phyloP scores from a whole-genome alignment of 37 sponge, comb jelly and placozoan genomes.

The Ianthella basta region DNA sequence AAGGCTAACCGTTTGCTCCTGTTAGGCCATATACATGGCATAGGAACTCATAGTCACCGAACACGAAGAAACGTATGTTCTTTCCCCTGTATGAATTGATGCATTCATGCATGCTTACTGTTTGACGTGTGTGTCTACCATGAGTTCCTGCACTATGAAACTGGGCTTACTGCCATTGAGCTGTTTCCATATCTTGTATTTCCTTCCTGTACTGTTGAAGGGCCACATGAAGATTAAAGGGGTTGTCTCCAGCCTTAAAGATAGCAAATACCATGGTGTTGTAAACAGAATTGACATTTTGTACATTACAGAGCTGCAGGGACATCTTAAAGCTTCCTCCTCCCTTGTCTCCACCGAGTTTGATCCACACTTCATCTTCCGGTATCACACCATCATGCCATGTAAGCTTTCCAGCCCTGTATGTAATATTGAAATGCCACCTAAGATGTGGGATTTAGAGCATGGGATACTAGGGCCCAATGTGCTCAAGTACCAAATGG shows the following conservation, averaged over 20 bases:
- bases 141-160: neutral
- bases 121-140: too few relatives aligned
- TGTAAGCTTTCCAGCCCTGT: neutral
- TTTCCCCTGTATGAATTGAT: neutral
- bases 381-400: neutral
- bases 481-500: neutral
- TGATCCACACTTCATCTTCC: too few relatives aligned
- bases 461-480: neutral
- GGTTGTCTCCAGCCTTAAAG: neutral
- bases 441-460: neutral
- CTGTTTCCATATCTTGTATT: neutral
- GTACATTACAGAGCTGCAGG: neutral
- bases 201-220: neutral
- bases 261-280: neutral
- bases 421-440: neutral
- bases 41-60: neutral
- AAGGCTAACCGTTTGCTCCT: neutral
- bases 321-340: constrained; percentile 6
- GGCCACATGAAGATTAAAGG: neutral
- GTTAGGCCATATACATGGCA: neutral
- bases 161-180: neutral
- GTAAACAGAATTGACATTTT: neutral
- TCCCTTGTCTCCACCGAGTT: too few relatives aligned
- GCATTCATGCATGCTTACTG: neutral
- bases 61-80: neutral